Base-by-base conservation (phyloP, 1,140 invertebrate genomes). In the Goniozus legneri region DNA sequence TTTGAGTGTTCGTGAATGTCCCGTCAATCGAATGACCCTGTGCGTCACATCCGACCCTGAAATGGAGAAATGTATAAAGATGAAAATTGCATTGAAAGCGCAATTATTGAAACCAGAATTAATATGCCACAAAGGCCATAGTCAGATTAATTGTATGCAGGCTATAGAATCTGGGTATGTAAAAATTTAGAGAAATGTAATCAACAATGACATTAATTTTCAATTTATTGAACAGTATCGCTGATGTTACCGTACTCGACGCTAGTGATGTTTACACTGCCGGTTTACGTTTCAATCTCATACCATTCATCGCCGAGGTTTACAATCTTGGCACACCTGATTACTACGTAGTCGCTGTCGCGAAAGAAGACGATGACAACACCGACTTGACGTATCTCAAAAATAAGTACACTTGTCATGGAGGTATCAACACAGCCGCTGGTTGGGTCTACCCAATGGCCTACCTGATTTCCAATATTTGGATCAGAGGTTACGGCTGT, bases 381-480 rank as follows among this genome's bases (percentile, higher is more conserved):
- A 93, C 94, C 0, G 91, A 93, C 59, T 68, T 97, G 0, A 89
- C 93, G 0, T 95, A 91, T 67, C 71, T 98, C 0, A 88, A 88
- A 73, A 89, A 89, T 75, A 79, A 93, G 69, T 81, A 88, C 58
- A 92, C 92, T 0, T 98, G 95, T 63, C 92, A 97, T 70, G 85
- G 91, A 1, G 93, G 93, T 19, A 89, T 97, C 15, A 89, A 89
- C 45, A 90, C 85, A 44, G 95, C 91, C 0, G 94, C 94, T 8
- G 95, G 95, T 3, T 98, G 95, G 95, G 83, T 97, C 0, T 89
- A 97, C 59, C 95, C 95, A 0, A 72, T 98, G 59, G 92, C 92
- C 1, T 95, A 92, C 65, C 79, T 97, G 1, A 83, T 98, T 12
- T 91, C 92, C 15, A 97, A 97, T 61, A 86, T 89, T 20, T 92